Percentiles rank a stretch among this genome's conserved stretches.
phyloP scores from a whole-genome alignment of 2,797 vertebrate species.

The Arvicola amphibius region DNA sequence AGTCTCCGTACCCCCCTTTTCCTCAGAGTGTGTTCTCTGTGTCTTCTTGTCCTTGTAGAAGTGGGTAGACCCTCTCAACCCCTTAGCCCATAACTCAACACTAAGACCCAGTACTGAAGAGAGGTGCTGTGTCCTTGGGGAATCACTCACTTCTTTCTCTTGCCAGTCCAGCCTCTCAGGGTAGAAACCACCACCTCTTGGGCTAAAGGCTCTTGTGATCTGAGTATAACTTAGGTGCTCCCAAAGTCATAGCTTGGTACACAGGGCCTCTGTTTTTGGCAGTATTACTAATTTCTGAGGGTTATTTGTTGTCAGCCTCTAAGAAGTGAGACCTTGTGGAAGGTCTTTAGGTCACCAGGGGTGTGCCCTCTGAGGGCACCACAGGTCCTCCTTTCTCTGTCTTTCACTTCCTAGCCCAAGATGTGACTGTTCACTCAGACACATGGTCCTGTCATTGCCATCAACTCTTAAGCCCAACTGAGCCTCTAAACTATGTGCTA shows the following conservation, averaged over 20 bases:
- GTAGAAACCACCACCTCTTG: background rate
- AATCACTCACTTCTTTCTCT: background rate
- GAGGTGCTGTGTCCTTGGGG: background rate
- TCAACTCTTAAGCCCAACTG: background rate
- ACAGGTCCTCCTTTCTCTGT: background rate
- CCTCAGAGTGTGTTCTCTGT: background rate
- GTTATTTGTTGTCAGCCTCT: background rate
- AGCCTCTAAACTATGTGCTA: background rate
- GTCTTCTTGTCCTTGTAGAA: background rate
- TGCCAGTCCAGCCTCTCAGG: background rate
- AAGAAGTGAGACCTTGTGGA: background rate
- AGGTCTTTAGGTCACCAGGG: background rate
- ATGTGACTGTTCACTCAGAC: background rate
- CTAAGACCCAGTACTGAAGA: background rate
- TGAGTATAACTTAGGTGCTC: background rate
- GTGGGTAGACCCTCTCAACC: background rate
- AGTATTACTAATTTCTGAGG: background rate
- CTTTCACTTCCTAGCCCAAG: background rate
- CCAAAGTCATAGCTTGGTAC: background rate
- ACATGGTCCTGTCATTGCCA: background rate
- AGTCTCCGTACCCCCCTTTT: no score
- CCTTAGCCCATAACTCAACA: background rate
- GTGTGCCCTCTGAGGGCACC: background rate
- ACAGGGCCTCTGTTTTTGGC: fast-evolving
- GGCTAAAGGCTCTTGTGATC: background rate